Evolutionary conservation across 2,888 invertebrate genomes (phyloP).

Genomic region (Troilus luridus): DNA sequence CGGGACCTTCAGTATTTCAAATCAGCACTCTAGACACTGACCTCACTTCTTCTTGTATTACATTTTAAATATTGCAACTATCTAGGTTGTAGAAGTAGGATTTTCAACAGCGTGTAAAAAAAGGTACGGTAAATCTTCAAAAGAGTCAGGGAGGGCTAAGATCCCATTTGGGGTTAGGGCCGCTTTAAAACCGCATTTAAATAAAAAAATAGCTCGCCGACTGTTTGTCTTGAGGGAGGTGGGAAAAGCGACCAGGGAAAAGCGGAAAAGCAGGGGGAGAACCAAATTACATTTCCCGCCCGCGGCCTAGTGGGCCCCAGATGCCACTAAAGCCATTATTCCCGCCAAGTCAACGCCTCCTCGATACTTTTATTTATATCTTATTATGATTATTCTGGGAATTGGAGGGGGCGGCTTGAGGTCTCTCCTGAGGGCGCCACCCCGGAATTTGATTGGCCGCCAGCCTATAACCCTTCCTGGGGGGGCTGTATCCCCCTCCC

Average conservation of each 20-base stretch:
- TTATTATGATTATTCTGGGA: slow-evolving; percentile 67
- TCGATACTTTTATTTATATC: slow-evolving; percentile 63
- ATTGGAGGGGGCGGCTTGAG: slow-evolving; percentile 54
- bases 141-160: background rate
- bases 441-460: slow-evolving; percentile 51
- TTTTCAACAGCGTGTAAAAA: slow-evolving; percentile 13
- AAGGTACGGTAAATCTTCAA: background rate
- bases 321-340: slow-evolving; percentile 64
- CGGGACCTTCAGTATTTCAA: too few relatives aligned
- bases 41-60: too few relatives aligned
- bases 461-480: slow-evolving; percentile 50
- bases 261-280: slow-evolving; percentile 41
- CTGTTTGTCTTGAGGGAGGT: slow-evolving; percentile 43
- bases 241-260: slow-evolving; percentile 42
- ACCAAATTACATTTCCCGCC: slow-evolving; percentile 53
- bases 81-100: background rate
- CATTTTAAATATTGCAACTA: background rate
- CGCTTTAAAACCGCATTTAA: slow-evolving; percentile 56
- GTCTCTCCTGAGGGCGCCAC: slow-evolving; percentile 45
- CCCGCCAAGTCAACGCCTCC: slow-evolving; percentile 62
- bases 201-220: slow-evolving; percentile 46
- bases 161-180: slow-evolving; percentile 54
- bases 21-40: background rate
- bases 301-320: slow-evolving; percentile 64
- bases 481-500: slow-evolving; percentile 29